Percentiles rank a stretch among this genome's conserved stretches.
These are phyloP conservation scores for Tapera naevia DNA, from an alignment of 2,797 vertebrate genomes.

Conservation along the genomic window DNA sequence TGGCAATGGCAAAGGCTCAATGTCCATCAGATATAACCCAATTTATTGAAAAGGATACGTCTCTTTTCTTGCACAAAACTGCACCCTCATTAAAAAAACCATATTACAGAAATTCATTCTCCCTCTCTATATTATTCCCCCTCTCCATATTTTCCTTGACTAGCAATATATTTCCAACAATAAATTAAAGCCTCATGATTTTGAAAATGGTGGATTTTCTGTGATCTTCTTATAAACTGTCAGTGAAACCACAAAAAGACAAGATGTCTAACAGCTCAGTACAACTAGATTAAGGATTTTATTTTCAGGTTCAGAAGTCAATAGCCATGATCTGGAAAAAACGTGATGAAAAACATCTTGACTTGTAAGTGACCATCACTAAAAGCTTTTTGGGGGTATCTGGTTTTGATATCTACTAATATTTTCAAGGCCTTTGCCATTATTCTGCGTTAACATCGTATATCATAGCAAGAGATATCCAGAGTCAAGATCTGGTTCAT, in stretches of 20 bases:
- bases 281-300: background rate
- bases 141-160: background rate
- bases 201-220: background rate
- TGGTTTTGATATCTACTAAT: background rate
- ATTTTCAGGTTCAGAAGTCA: background rate
- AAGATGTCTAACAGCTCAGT: background rate
- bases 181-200: background rate
- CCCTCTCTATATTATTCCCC: accelerated
- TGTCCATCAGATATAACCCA: background rate
- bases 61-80: background rate
- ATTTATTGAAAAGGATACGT: background rate
- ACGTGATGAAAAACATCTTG: background rate
- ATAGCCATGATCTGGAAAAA: background rate
- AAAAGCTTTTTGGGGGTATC: background rate
- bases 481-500: background rate
- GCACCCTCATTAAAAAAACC: background rate
- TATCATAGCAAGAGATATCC: background rate
- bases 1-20: background rate
- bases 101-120: background rate
- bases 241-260: background rate
- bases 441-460: background rate
- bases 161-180: background rate
- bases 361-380: background rate
- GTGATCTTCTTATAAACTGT: background rate
- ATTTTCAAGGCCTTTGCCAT: background rate